These are phyloP conservation scores for Cantharis nigra DNA, from an alignment of 2,888 invertebrate species.

Conservation along the genomic window DNA sequence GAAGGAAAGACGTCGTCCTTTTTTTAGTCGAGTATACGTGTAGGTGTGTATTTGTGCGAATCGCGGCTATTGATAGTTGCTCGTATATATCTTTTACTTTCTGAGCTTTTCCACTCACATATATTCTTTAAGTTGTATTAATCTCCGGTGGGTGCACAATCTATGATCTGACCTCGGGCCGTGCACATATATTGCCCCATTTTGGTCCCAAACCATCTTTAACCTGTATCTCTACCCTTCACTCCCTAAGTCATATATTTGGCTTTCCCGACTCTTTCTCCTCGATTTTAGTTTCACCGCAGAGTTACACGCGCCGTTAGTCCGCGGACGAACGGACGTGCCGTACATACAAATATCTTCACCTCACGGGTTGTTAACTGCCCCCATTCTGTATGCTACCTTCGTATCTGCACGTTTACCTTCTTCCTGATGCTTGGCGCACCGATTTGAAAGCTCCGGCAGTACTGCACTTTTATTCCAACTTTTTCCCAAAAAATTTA, in stretches of 20 bases:
- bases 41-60: background rate
- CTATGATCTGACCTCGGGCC: slow-evolving; percentile 30
- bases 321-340: slow-evolving; percentile 46
- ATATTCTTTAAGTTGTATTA: slow-evolving; percentile 32
- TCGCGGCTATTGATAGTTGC: slow-evolving; percentile 7
- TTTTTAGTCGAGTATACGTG: background rate
- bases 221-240: slow-evolving; percentile 30
- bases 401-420: slow-evolving; percentile 42
- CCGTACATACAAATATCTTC: slow-evolving; percentile 42
- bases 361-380: slow-evolving; percentile 44
- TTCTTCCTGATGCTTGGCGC: slow-evolving; percentile 27
- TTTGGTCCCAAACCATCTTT: slow-evolving; percentile 20
- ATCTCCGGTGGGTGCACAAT: slow-evolving; percentile 33
- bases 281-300: slow-evolving; percentile 41
- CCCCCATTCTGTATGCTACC: slow-evolving; percentile 45
- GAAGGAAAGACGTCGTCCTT: background rate
- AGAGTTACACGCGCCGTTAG: slow-evolving; percentile 55
- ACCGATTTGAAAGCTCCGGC: slow-evolving; percentile 23
- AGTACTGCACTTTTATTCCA: slow-evolving; percentile 18
- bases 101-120: slow-evolving; percentile 13
- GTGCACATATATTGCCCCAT: slow-evolving; percentile 32
- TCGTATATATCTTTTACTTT: slow-evolving; percentile 21
- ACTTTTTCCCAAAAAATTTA: slow-evolving; percentile 5
- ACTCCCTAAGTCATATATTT: slow-evolving; percentile 37
- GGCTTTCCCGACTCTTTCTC: slow-evolving; percentile 34